Base-by-base conservation (phyloP, 1,140 invertebrate genomes). In the Ceratitis capitata region DNA sequence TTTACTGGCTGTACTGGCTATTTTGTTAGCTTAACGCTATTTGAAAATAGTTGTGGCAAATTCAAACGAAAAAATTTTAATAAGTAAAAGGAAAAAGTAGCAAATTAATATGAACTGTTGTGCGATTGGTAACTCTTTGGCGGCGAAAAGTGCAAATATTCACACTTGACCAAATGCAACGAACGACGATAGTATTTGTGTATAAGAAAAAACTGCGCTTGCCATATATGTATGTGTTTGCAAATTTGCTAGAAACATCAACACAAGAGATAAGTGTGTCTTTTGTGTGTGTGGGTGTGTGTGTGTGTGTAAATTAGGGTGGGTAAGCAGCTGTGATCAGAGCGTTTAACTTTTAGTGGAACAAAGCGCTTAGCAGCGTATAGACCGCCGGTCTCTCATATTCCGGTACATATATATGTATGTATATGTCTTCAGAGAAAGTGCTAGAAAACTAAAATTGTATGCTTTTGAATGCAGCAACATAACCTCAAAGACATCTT, bases 101-200 rank as follows among this genome's bases (percentile, higher is more conserved):
- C 64, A n/a, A 47, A 3, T 42, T 69, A 39, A 69, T n/a, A 39
- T 39, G 64, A 42, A 23, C 4, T 14, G 45, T 47, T 9, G 45
- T 14, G 45, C 45, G 7, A 53, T 19, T 35, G 29, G 61, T 35
- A 69, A 69, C 26, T 69, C 61, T 69, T 69, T 69, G 61, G 61
- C 61, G 61, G 61, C 32, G 61, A 32, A 69, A 19, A 16, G 61
- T 16, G 61, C 16, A 35, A 69, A 69, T 69, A 78, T 78, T 78
- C 69, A 78, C 69, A 78, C 69, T 78, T 45, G 69, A 32, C 69
- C 69, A 78, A 78, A 78, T 78, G 69, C 69, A 45, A 23, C 10
- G 69, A n/a, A n/a, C n/a, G n/a, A n/a, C 42, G 69, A 78, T 78
- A 78, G n/a, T 39, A 78, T 78, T 39, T 26, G 39, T 12, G 42